phyloP scores from a whole-genome alignment of 2,113 vertebrate genomes.

The Lethenteron camtschaticum region DNA sequence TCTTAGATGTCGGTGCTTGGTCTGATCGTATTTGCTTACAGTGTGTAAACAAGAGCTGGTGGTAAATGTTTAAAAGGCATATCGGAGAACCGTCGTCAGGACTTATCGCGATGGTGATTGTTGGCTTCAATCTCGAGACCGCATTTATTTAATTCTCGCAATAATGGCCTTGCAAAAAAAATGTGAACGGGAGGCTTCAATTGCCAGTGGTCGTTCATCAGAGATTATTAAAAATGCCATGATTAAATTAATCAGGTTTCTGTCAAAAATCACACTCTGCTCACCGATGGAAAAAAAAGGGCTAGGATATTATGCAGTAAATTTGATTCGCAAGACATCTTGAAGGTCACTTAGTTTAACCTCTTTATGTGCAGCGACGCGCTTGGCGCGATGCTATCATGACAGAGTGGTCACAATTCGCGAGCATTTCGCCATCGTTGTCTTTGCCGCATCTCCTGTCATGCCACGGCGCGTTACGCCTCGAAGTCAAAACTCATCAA shows the following conservation, averaged over 20 bases:
- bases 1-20: too few species aligned
- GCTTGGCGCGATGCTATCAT: too few species aligned
- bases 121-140: slow-evolving; percentile 3
- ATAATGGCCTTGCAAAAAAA: slow-evolving; percentile 1
- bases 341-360: neutral
- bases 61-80: too few species aligned
- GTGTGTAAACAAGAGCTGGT: too few species aligned
- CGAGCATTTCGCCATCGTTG: too few species aligned
- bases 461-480: too few species aligned
- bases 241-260: slow-evolving; percentile 6
- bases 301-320: slow-evolving; percentile 4
- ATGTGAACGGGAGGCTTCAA: neutral
- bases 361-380: too few species aligned
- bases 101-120: neutral
- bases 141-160: slow-evolving; percentile 3
- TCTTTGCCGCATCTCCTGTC: too few species aligned
- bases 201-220: neutral
- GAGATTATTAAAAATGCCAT: slow-evolving; percentile 5
- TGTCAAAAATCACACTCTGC: slow-evolving; percentile 1
- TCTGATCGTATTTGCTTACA: too few species aligned
- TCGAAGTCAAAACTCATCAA: too few species aligned
- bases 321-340: slow-evolving; percentile 4
- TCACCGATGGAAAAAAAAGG: neutral
- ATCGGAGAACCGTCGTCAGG: too few species aligned
- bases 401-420: too few species aligned